A percentile compares a stretch with the other conserved stretches of the same genome.
Conservation (phyloP, 2,113 vertebrate species). For the Cavia aperea region DNA sequence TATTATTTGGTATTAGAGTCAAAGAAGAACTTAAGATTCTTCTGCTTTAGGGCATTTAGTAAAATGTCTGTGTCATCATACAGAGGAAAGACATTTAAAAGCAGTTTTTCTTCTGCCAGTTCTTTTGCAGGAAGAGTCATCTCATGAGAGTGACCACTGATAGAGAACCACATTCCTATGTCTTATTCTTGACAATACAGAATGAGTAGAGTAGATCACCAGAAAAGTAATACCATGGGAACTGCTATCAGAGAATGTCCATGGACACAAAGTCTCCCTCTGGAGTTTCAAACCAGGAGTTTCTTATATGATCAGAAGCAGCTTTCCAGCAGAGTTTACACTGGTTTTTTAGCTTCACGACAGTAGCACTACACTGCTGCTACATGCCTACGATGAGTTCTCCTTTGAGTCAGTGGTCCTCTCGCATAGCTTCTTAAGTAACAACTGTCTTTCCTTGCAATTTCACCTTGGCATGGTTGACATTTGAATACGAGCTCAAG, state of each 20-base stretch:
- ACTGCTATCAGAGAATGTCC: conserved; percentile 89
- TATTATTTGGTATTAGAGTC: conserved; percentile 68
- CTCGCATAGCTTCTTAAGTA: conserved; percentile 85
- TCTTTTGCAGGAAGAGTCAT: conserved; percentile 88
- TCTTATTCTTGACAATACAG: conserved; percentile 88
- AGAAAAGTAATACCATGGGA: conserved; percentile 83
- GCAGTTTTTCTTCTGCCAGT: conserved; percentile 88
- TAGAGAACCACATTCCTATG: conserved; percentile 66
- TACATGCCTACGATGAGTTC: conserved; percentile 91
- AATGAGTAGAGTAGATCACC: conserved; percentile 91
- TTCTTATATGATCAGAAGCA: conserved; percentile 91
- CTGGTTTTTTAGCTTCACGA: conserved; percentile 92
- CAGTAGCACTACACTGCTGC: conserved; percentile 89
- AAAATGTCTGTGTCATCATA: conserved; percentile 77
- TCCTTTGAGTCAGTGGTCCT: conserved; percentile 88
- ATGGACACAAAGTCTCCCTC: conserved; percentile 90
- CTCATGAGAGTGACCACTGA: conserved; percentile 88
- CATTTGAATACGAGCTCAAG: conserved; percentile 92
- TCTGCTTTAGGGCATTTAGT: conserved; percentile 67
- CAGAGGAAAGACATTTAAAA: conserved; percentile 82
- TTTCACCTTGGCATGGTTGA: conserved; percentile 84
- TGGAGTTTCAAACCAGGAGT: conserved; percentile 89
- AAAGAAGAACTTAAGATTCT: conserved; percentile 81
- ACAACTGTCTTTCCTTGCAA: conserved; percentile 78
- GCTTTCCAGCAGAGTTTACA: conserved; percentile 93